Conservation (phyloP, 2,113 vertebrate species). For the Nematolebias whitei region DNA sequence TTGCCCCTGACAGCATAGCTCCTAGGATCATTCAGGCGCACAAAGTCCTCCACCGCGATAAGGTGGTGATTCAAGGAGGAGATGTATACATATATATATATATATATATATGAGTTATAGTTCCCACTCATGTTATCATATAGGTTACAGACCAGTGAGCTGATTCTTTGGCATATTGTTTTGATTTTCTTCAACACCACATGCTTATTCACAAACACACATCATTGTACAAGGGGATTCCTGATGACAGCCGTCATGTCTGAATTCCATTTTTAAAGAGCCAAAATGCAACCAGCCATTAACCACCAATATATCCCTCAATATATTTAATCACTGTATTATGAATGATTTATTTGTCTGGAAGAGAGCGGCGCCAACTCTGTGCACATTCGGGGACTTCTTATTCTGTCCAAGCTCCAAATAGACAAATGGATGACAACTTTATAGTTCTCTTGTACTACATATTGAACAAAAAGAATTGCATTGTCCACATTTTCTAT, state of each 20-base stretch:
- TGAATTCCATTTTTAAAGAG: constrained; percentile 54
- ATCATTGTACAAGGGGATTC: constrained; percentile 52
- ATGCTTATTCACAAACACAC: constrained; percentile 61
- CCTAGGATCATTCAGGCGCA: no score
- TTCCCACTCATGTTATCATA: constrained; percentile 3
- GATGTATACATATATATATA: no score
- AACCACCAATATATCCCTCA: constrained; percentile 73
- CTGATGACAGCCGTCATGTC: constrained; percentile 66
- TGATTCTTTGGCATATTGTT: constrained; percentile 51
- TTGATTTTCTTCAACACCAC: constrained; percentile 46
- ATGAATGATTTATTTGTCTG: constrained; percentile 69
- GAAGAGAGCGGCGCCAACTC: constrained; percentile 67
- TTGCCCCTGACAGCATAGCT: no score
- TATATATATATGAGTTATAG: no score
- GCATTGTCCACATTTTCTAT: constrained; percentile 60
- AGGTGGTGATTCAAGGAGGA: no score
- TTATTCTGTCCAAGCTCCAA: constrained; percentile 62
- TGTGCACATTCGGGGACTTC: constrained; percentile 59
- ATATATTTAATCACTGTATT: constrained; percentile 68
- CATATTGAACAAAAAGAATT: constrained; percentile 46
- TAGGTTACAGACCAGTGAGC: constrained; percentile 11
- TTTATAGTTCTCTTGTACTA: constrained; percentile 61
- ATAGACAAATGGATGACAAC: constrained; percentile 66
- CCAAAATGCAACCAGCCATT: constrained; percentile 67
- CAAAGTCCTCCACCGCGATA: no score